Conservation (phyloP, 2,888 invertebrate species). For the Mechanitis mazaeus region DNA sequence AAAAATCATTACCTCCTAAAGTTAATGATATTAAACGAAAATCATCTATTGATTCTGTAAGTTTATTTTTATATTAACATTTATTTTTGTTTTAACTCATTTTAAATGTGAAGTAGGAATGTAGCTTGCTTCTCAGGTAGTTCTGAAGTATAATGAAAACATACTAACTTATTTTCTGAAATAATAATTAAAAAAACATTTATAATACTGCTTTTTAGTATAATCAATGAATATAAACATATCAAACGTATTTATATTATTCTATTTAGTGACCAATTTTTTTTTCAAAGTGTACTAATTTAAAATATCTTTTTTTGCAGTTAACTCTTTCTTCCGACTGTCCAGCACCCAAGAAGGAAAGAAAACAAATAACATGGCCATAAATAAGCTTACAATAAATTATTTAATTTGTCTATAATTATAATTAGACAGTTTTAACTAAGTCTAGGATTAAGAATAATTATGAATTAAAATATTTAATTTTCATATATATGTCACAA, state of each 20-base stretch:
- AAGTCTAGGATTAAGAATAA: not conserved
- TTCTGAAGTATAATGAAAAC: too few relatives aligned
- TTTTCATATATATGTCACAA: too few relatives aligned
- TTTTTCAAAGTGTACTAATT: slow-evolving; percentile 7
- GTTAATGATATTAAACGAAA: slow-evolving; percentile 51
- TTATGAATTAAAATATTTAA: not conserved
- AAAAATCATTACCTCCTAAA: slow-evolving; percentile 27
- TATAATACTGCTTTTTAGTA: too few relatives aligned
- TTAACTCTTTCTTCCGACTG: slow-evolving; percentile 36
- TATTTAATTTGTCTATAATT: not conserved
- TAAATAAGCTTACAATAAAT: slow-evolving; percentile 28
- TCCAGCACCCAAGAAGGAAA: slow-evolving; percentile 55
- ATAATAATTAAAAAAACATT: too few relatives aligned
- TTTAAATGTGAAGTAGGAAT: not conserved
- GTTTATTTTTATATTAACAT: slow-evolving; percentile 27
- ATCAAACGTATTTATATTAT: too few relatives aligned
- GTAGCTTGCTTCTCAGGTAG: not conserved
- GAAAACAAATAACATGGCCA: slow-evolving; percentile 62
- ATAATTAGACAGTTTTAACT: not conserved
- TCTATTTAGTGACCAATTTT: too few relatives aligned
- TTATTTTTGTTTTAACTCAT: not conserved
- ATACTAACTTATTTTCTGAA: too few relatives aligned
- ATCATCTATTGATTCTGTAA: slow-evolving; percentile 54
- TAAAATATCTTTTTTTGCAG: slow-evolving; percentile 40
- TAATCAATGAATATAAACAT: too few relatives aligned